phyloP scores from a whole-genome alignment of 2,113 vertebrate genomes.

The Myodes glareolus region DNA sequence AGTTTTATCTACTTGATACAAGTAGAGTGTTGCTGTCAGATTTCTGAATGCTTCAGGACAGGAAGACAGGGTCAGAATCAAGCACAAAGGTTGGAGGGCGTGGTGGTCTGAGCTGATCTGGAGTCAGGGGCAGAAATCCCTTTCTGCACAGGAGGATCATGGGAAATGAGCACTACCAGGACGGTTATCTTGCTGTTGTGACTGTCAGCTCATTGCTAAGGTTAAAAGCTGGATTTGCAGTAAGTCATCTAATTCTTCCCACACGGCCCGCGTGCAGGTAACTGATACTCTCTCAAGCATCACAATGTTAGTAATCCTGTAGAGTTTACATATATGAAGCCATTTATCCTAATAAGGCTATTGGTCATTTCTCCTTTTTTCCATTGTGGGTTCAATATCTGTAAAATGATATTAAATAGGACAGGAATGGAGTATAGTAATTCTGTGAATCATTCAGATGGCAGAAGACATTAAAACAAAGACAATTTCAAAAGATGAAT shows the following conservation, averaged over 20 bases:
- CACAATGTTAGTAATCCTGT: background rate
- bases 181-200: slow-evolving; percentile 66
- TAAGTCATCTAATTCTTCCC: slow-evolving; percentile 55
- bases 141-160: slow-evolving; percentile 51
- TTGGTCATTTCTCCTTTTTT: background rate
- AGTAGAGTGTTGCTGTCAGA: background rate
- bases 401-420: background rate
- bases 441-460: background rate
- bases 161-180: slow-evolving; percentile 63
- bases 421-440: background rate
- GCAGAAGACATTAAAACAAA: background rate
- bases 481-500: background rate
- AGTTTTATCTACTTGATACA: background rate
- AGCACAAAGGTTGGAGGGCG: slow-evolving; percentile 65
- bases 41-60: slow-evolving; percentile 54
- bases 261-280: slow-evolving; percentile 22
- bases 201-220: slow-evolving; percentile 45
- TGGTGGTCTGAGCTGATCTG: background rate
- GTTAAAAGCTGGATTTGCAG: slow-evolving; percentile 75
- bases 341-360: background rate
- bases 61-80: slow-evolving; percentile 70
- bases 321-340: background rate
- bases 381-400: background rate
- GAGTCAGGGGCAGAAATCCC: slow-evolving; percentile 68
- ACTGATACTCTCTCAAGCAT: background rate